phyloP scores from a whole-genome alignment of 2,888 invertebrate genomes.

The Caenorhabditis japonica region DNA sequence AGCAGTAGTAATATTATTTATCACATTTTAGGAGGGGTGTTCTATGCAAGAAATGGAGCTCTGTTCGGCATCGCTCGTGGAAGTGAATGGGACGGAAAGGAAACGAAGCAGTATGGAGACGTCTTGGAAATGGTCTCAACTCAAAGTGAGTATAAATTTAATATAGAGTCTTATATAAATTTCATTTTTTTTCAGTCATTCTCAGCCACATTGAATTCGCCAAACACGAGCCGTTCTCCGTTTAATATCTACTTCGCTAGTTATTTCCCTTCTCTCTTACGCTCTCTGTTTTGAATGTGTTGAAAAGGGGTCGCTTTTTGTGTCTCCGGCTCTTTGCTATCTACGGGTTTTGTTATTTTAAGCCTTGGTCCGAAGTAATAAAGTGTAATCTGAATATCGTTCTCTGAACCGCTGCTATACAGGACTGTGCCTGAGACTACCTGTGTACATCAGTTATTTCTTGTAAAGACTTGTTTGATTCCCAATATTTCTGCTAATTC shows the following conservation, averaged over 20 bases:
- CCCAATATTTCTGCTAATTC: slow-evolving; percentile 17
- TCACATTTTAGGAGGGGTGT: slow-evolving; percentile 46
- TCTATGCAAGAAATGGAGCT: slow-evolving; percentile 39
- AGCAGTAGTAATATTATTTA: slow-evolving; percentile 28
- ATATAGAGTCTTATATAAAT: slow-evolving; percentile 32
- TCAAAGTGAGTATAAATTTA: slow-evolving; percentile 42
- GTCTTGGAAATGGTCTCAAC: slow-evolving; percentile 47
- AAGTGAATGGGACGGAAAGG: slow-evolving; percentile 49
- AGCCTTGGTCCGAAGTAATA: slow-evolving; percentile 6
- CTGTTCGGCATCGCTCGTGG: slow-evolving; percentile 45
- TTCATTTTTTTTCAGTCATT: slow-evolving; percentile 48
- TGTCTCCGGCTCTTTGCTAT: slow-evolving; percentile 7
- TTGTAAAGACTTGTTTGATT: slow-evolving; percentile 12
- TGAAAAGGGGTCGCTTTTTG: slow-evolving; percentile 5
- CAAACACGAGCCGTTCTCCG: slow-evolving; percentile 50
- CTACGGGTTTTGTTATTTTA: slow-evolving; percentile 1
- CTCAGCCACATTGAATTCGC: slow-evolving; percentile 37
- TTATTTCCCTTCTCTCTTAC: slow-evolving; percentile 21
- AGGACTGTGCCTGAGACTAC: slow-evolving; percentile 13
- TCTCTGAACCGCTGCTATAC: slow-evolving; percentile 13
- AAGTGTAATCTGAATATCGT: slow-evolving; percentile 4
- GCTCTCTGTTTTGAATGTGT: slow-evolving; percentile 15
- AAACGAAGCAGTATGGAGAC: slow-evolving; percentile 40
- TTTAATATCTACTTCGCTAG: slow-evolving; percentile 22
- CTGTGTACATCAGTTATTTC: slow-evolving; percentile 9